Evolutionary conservation across 1,140 invertebrate genomes (phyloP).

Genomic region (Zaprionus ghesquierei): DNA sequence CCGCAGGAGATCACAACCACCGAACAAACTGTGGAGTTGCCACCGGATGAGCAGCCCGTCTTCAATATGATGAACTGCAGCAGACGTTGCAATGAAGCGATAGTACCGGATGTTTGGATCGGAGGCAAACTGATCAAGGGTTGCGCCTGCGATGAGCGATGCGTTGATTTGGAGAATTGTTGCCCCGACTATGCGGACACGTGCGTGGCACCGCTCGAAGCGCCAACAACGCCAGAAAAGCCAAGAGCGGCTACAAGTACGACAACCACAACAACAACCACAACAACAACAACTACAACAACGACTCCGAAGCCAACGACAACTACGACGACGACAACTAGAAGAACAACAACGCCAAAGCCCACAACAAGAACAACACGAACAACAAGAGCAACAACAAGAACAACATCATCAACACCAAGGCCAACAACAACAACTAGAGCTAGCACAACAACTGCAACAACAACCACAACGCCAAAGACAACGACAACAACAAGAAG

Average conservation of each 20-base stretch:
- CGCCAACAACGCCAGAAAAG: constrained; percentile 4
- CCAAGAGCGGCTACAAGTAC: constrained; percentile 2
- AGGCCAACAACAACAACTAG: constrained; percentile 7
- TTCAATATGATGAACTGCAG: constrained; percentile 57
- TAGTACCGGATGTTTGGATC: neutral
- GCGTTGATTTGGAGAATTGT: constrained; percentile 37
- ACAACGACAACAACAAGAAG: constrained; percentile 10
- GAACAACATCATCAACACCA: constrained; percentile 14
- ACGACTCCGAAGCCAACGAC: constrained; percentile 1
- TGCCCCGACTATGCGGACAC: constrained; percentile 50
- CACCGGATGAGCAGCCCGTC: neutral
- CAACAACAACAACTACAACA: constrained; percentile 23
- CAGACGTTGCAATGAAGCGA: constrained; percentile 42
- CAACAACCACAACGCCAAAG: neutral
- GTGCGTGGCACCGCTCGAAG: constrained; percentile 19
- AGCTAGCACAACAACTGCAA: constrained; percentile 10
- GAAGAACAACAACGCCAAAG: constrained; percentile 8
- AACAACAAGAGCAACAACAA: neutral
- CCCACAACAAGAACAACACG: constrained; percentile 6
- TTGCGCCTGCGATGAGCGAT: constrained; percentile 58
- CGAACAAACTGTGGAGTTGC: constrained; percentile 1
- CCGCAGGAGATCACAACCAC: constrained; percentile 26
- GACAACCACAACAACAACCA: constrained; percentile 3
- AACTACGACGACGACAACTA: neutral
- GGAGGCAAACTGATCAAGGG: neutral